phyloP scores from a whole-genome alignment of 2,113 vertebrate genomes.

The Tachuris rubrigastra region DNA sequence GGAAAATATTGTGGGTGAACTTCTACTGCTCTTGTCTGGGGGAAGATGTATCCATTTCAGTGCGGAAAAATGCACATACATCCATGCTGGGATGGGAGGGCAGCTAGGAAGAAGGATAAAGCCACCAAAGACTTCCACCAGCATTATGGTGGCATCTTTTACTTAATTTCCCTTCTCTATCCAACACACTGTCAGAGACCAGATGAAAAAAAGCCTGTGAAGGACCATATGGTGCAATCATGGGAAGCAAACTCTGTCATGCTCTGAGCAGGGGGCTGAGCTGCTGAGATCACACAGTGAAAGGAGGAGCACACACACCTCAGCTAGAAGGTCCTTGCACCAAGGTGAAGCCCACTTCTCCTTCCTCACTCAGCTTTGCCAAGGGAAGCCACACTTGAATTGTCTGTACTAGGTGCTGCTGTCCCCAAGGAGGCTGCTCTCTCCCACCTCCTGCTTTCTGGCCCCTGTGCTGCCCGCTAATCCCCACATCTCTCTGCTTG shows the following conservation, averaged over 20 bases:
- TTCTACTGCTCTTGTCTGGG: not conserved
- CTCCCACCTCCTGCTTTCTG: accelerated
- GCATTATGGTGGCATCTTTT: not conserved
- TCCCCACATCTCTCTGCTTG: not conserved
- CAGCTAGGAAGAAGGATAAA: not conserved
- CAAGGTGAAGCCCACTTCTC: not conserved
- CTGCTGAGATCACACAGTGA: accelerated
- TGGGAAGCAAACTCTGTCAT: accelerated
- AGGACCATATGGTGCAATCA: accelerated
- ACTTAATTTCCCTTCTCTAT: not conserved
- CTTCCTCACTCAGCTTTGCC: not conserved
- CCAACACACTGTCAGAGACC: accelerated
- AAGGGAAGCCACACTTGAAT: not conserved
- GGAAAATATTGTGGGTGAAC: not conserved
- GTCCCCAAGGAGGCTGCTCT: not conserved
- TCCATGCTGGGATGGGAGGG: not conserved
- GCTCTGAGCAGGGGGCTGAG: not conserved
- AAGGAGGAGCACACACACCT: not conserved
- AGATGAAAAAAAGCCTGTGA: not conserved
- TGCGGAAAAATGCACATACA: not conserved
- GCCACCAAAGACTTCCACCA: not conserved
- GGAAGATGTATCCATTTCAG: not conserved
- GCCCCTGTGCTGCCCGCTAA: not conserved
- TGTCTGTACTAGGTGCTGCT: not conserved
- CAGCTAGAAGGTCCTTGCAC: accelerated